Evolutionary conservation across 2,797 vertebrate species (phyloP).

Genomic region (Aeoliscus strigatus): DNA sequence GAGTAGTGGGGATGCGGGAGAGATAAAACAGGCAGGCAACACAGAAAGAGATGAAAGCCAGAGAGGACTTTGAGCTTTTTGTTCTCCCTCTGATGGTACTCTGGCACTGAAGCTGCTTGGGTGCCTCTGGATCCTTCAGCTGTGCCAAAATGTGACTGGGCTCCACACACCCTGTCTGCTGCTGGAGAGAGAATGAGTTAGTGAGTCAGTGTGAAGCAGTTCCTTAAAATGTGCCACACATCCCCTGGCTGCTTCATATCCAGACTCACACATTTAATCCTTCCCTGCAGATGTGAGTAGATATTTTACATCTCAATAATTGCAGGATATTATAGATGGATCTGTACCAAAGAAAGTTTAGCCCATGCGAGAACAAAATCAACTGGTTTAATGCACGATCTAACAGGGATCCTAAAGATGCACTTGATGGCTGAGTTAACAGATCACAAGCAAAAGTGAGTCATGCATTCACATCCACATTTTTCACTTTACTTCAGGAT

Average conservation of each 20-base stretch:
- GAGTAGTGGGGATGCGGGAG: constrained; percentile 6
- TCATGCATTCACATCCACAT: too few relatives aligned
- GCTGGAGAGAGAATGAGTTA: constrained; percentile 42
- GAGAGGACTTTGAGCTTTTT: constrained; percentile 82
- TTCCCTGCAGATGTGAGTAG: neutral
- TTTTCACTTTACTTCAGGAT: too few relatives aligned
- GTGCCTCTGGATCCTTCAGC: constrained; percentile 44
- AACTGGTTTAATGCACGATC: too few relatives aligned
- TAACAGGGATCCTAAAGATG: too few relatives aligned
- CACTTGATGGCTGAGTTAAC: too few relatives aligned
- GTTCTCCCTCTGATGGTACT: constrained; percentile 76
- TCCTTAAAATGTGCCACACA: constrained; percentile 9
- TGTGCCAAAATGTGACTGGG: constrained; percentile 70
- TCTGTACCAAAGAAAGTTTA: too few relatives aligned
- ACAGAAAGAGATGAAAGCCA: constrained; percentile 33
- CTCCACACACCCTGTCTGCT: constrained; percentile 78
- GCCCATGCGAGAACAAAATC: too few relatives aligned
- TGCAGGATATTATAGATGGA: too few relatives aligned
- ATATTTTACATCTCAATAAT: neutral
- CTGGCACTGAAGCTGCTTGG: constrained; percentile 78
- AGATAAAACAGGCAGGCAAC: constrained; percentile 22
- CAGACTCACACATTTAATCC: neutral
- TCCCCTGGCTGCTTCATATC: constrained; percentile 4
- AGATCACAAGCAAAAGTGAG: too few relatives aligned
- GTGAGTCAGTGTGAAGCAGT: constrained; percentile 57